Base-by-base conservation (phyloP, 2,113 vertebrate species). In the Gymnarchus niloticus region DNA sequence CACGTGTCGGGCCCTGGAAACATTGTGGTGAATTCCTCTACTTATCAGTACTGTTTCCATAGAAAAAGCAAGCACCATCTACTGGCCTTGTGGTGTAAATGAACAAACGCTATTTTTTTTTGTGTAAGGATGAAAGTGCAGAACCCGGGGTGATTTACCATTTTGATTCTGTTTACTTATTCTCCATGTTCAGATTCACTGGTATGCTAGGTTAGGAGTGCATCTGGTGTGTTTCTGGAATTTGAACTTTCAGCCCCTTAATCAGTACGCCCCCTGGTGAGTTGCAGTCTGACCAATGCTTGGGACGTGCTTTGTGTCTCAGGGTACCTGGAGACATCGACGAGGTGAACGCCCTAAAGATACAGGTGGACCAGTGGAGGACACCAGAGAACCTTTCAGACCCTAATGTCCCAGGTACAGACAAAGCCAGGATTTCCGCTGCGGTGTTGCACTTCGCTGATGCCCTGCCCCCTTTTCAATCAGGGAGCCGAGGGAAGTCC, bases 281-380 rank as follows among this genome's bases (percentile, higher is more conserved):
- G 6, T 54, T 14, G n/a, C 23, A 21, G 80, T 10, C 51, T 82
- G 49, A 84, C 25, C 25, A 83, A 48, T 83, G 57, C 14, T 48
- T n/a, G 23, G 21, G 17, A 48, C 61, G 14, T 2, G 8, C 25
- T 69, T 84, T 84, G 48, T 49, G 48, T 33, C 2, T 61, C 92
- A 97, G 97, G 88, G 94, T 97, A 80, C 97, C 97, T 61, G 97
- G 97, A 85, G 97, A 97, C 90, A 97, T 97, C 1, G 97, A 97
- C 88, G 97, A 97, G 89, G 97, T 97, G 83, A 97, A 97, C 46
- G 96, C 96, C 0, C 48, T 97, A 91, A 97, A 97, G 92, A 93
- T 97, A 81, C 96, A 97, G 85, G 96, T 97, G 41, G 97, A 97
- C 90, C 97, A 97, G 90, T 97, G 97, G 97, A 95, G 95, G 88